phyloP scores from a whole-genome alignment of 2,113 vertebrate genomes.

The Urocynchramus pylzowi region DNA sequence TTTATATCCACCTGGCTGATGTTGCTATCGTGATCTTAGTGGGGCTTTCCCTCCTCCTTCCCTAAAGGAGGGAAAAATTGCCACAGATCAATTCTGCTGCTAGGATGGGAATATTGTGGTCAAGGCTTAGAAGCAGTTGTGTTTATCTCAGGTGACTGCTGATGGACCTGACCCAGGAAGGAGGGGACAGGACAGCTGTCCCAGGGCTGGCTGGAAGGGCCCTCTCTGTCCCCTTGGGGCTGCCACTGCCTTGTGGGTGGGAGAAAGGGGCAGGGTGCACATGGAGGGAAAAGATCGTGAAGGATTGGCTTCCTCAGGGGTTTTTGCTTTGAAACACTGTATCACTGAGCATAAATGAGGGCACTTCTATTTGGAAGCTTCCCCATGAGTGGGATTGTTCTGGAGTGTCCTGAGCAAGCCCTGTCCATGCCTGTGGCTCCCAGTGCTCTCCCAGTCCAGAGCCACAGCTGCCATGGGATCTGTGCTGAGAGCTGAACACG shows the following conservation, averaged over 20 bases:
- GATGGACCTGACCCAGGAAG: neutral
- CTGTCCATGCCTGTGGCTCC: accelerated
- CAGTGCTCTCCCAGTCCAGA: neutral
- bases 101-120: neutral
- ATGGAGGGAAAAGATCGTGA: neutral
- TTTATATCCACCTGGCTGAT: neutral
- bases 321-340: neutral
- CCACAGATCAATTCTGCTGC: neutral
- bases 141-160: neutral
- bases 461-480: neutral
- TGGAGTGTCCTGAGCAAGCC: too few species aligned
- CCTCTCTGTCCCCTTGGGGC: neutral
- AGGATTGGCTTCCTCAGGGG: neutral
- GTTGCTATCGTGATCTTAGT: neutral
- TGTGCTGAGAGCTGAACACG: accelerated
- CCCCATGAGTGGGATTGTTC: neutral
- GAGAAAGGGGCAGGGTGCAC: accelerated
- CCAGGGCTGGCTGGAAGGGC: neutral
- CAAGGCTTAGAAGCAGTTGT: neutral
- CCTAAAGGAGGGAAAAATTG: neutral
- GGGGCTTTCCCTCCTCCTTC: neutral
- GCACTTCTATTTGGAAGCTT: accelerated
- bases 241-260: accelerated
- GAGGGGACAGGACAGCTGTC: neutral
- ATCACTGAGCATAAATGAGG: neutral